Conservation (phyloP, 2,113 vertebrate species). For the Dicaeum eximium region DNA sequence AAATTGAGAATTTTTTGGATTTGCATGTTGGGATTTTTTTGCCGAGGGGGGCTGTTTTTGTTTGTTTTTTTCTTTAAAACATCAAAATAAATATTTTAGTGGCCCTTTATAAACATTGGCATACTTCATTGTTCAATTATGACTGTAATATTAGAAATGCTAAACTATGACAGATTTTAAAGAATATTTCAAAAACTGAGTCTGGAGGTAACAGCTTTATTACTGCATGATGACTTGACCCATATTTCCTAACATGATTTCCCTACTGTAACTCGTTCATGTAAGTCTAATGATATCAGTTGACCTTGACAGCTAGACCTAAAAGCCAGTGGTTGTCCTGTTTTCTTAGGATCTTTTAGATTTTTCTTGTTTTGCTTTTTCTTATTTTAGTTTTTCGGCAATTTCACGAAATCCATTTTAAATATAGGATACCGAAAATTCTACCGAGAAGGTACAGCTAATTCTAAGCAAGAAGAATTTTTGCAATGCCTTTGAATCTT, state of each 20-base stretch:
- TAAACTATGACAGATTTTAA: slow-evolving; percentile 11
- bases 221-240: slow-evolving; percentile 71
- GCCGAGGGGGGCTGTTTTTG: rapidly evolving
- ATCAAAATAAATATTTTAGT: neutral
- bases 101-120: neutral
- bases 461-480: neutral
- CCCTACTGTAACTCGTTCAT: slow-evolving; percentile 77
- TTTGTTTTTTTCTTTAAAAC: neutral
- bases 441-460: neutral
- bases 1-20: neutral
- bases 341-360: neutral
- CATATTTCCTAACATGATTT: slow-evolving; percentile 78
- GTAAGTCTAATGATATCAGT: slow-evolving; percentile 77
- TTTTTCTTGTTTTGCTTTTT: neutral
- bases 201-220: slow-evolving; percentile 71
- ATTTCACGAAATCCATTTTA: slow-evolving; percentile 12
- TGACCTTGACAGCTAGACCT: slow-evolving; percentile 80
- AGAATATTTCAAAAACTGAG: slow-evolving; percentile 30
- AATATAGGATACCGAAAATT: neutral
- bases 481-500: neutral
- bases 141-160: neutral
- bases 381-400: slow-evolving; percentile 25
- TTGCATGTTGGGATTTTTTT: neutral
- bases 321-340: slow-evolving; percentile 67
- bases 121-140: neutral